Base-by-base conservation (phyloP, 2,888 invertebrate species). In the Apodemia hepburni region DNA sequence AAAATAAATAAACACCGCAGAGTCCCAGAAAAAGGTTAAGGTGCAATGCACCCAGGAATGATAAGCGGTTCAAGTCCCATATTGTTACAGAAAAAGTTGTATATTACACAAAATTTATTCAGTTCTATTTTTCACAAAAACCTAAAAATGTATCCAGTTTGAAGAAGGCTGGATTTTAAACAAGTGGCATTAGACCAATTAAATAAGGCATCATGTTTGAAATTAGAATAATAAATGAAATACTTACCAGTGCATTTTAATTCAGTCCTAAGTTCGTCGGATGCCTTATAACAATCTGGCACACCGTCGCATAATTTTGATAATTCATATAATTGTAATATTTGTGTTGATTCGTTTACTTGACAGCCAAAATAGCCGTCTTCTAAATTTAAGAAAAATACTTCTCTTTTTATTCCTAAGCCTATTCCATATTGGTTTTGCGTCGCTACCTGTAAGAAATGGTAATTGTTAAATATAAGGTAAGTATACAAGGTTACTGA, bases 351-450 rank as follows among this genome's bases (percentile, higher is more conserved):
- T 93, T 97, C 97, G 94, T 98, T 98, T 79, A 98, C 97, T 94
- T 98, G 98, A 93, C 98, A 98, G 81, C 98, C 98, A 92, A 98
- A 98, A 92, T 97, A 98, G 84, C 98, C 98, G 93, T 98, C 98
- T 93, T 98, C 98, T 92, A 98, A 94, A 93, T 98, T 98, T 88
- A 98, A 94, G 93, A 98, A 97, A 94, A 98, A 98, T 88, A 98
- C 96, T 94, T 98, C 98, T 92, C 96, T 94, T 93, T 95, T 96
- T 92, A 96, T 95, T 93, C 95, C 95, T 92, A 94, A 94, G 80
- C 95, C 95, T 93, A 95, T 94, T 93, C 95, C 95, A 88, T 94
- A 95, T 85, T 94, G 94, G 92, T 94, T 94, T 93, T 96, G 95
- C 93, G 95, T 94, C 94, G 93, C 88, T 92, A 93, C 93, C 94